Conservation (phyloP, 1,140 invertebrate species). For the Hypsibius dujardini region DNA sequence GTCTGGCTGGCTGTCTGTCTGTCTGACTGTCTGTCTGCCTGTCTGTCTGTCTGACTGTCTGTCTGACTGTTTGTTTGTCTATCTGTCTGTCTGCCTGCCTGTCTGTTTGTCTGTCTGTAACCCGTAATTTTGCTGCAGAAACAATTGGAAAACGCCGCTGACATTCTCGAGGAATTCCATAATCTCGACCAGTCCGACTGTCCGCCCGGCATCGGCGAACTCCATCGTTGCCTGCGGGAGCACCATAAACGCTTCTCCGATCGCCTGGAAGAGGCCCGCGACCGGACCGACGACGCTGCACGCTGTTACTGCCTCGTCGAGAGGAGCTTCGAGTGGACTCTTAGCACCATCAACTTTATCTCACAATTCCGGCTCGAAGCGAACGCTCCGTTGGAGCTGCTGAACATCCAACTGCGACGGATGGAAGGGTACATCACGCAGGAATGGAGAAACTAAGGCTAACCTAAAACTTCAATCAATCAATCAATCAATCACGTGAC, state of each 20-base stretch:
- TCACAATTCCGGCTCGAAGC: constrained; percentile 45
- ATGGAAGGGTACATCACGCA: constrained; percentile 38
- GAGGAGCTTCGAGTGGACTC: constrained; percentile 51
- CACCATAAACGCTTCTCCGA: constrained; percentile 52
- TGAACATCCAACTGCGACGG: constrained; percentile 35
- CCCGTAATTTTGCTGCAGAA: constrained; percentile 40
- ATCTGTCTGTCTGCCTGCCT: constrained; percentile 17
- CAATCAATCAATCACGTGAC: no score
- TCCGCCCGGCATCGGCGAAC: constrained; percentile 43
- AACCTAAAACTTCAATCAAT: no score
- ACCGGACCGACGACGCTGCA: constrained; percentile 55
- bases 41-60: no score
- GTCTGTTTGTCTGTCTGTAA: constrained; percentile 24
- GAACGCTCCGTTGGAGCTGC: constrained; percentile 33
- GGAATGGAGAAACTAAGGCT: no score
- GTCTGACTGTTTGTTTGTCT: no score
- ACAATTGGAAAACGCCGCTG: constrained; percentile 59
- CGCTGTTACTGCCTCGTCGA: constrained; percentile 57
- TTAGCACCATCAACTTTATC: constrained; percentile 46
- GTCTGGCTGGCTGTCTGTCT: no score
- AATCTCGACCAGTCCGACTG: constrained; percentile 27
- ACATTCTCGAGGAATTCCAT: constrained; percentile 47
- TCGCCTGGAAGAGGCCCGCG: constrained; percentile 52
- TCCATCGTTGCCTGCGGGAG: constrained; percentile 46
- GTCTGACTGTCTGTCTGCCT: no score